A percentile compares a stretch with the other conserved stretches of the same genome.
Evolutionary conservation across 1,140 invertebrate species (phyloP).

Genomic region (Pogonomyrmex barbatus): DNA sequence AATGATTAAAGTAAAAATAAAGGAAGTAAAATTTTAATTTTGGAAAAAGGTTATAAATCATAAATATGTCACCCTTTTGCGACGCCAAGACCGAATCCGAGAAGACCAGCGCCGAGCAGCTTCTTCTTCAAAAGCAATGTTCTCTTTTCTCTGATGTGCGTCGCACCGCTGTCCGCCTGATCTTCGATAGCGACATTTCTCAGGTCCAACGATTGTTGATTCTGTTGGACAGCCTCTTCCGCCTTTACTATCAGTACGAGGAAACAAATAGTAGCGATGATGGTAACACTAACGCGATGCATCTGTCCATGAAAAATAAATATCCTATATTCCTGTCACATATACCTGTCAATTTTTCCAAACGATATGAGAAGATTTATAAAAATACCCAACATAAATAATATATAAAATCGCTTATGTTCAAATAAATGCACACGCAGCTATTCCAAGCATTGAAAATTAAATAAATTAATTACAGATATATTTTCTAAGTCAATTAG

Average conservation of each 20-base stretch:
- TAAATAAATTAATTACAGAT: not conserved
- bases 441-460: not conserved
- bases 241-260: slow-evolving; percentile 63
- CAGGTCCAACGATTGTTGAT: slow-evolving; percentile 51
- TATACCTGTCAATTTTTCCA: slow-evolving; percentile 9
- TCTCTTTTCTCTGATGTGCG: slow-evolving; percentile 76
- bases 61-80: slow-evolving; percentile 80
- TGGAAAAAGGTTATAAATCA: slow-evolving; percentile 5
- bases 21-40: not conserved
- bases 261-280: slow-evolving; percentile 67
- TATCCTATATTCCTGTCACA: not conserved
- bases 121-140: slow-evolving; percentile 83
- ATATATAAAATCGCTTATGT: not conserved
- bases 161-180: slow-evolving; percentile 40
- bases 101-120: slow-evolving; percentile 80
- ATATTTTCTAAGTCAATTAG: not conserved
- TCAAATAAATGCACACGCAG: not conserved
- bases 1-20: slow-evolving; percentile 32
- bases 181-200: slow-evolving; percentile 27
- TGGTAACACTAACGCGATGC: slow-evolving; percentile 67
- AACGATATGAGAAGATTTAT: not conserved
- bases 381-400: not conserved
- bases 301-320: slow-evolving; percentile 72
- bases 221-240: slow-evolving; percentile 61
- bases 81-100: slow-evolving; percentile 82